phyloP scores from a whole-genome alignment of 2,797 vertebrate genomes.

The Typhlichthys subterraneus region DNA sequence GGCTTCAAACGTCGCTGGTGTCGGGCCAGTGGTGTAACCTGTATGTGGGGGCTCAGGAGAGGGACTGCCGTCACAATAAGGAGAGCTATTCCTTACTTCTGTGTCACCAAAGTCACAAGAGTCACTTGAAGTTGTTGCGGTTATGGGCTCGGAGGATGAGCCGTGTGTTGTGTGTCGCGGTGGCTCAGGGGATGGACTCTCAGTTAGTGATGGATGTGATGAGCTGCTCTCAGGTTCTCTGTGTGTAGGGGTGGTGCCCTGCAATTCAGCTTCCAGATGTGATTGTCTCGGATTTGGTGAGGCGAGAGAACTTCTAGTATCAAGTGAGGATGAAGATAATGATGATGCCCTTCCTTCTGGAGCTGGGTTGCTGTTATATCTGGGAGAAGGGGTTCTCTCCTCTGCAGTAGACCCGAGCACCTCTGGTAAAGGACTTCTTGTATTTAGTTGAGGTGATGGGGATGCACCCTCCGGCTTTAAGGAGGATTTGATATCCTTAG shows the following conservation, averaged over 20 bases:
- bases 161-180: conserved; percentile 26
- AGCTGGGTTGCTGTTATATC: conserved; percentile 35
- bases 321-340: conserved; percentile 49
- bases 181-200: conserved; percentile 38
- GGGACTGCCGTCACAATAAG: conserved; percentile 32
- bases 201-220: conserved; percentile 42
- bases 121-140: conserved; percentile 26
- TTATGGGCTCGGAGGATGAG: conserved; percentile 39
- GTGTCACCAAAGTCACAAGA: conserved; percentile 18
- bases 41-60: conserved; percentile 32
- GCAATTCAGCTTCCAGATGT: conserved; percentile 41
- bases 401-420: conserved; percentile 13
- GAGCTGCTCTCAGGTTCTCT: conserved; percentile 39
- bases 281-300: conserved; percentile 30
- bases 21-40: conserved; percentile 26
- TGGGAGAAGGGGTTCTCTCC: conserved; percentile 52
- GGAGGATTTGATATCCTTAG: conserved; percentile 26
- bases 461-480: conserved; percentile 41
- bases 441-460: conserved; percentile 19
- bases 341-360: conserved; percentile 42
- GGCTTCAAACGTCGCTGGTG: conserved; percentile 38
- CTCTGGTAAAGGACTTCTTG: conserved; percentile 27
- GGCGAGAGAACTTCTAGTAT: conserved; percentile 50
- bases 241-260: conserved; percentile 38
- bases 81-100: conserved; percentile 16